Conservation (phyloP, 2,888 invertebrate genomes). For the Rhagophthalmus giganteus region DNA sequence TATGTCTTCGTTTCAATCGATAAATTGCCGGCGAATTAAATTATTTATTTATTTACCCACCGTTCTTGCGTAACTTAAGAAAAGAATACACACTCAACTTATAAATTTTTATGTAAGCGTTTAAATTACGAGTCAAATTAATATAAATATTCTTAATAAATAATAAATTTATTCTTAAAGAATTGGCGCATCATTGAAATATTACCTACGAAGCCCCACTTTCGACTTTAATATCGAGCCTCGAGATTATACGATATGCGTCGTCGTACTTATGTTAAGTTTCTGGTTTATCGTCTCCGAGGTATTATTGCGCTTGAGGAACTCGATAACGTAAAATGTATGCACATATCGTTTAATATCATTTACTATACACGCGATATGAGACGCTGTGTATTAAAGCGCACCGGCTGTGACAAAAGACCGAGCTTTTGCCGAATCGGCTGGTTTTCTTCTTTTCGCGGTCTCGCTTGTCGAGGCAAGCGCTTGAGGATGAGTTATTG, state of each 20-base stretch:
- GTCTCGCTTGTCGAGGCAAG: constrained; percentile 45
- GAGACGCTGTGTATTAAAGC: constrained; percentile 50
- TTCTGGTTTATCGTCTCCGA: constrained; percentile 18
- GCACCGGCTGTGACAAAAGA: constrained; percentile 62
- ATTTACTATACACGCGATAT: constrained; percentile 38
- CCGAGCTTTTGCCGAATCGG: constrained; percentile 56
- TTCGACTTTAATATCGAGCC: too few relatives aligned
- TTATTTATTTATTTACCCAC: too few relatives aligned
- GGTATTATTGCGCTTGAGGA: constrained; percentile 44
- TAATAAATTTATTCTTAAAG: too few relatives aligned
- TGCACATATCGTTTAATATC: constrained; percentile 45
- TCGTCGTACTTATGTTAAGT: constrained; percentile 10
- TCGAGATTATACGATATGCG: neutral
- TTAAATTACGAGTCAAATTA: too few relatives aligned
- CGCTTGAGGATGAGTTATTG: constrained; percentile 53
- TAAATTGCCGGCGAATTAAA: too few relatives aligned
- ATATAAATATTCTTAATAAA: too few relatives aligned
- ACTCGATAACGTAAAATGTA: constrained; percentile 54
- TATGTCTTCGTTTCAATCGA: too few relatives aligned
- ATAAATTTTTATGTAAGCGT: too few relatives aligned
- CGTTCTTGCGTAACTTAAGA: too few relatives aligned
- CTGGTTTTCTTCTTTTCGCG: constrained; percentile 57
- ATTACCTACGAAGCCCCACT: too few relatives aligned
- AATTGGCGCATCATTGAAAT: too few relatives aligned
- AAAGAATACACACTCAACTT: too few relatives aligned